A percentile compares a stretch with the other conserved stretches of the same genome.
Conservation (phyloP, 2,113 vertebrate genomes). For the Caranx ignobilis region DNA sequence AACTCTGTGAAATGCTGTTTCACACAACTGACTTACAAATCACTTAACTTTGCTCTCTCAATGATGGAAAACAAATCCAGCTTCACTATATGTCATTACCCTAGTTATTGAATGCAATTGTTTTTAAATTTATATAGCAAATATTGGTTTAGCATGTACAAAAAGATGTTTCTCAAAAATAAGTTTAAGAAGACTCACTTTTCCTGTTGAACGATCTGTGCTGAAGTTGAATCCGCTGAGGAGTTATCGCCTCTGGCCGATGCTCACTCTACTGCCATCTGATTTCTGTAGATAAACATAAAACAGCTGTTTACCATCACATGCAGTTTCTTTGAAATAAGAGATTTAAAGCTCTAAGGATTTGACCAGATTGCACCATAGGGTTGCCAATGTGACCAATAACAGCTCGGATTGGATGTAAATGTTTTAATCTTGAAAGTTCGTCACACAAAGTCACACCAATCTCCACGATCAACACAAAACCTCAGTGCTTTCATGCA, state of each 20-base stretch:
- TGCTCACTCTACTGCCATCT: conserved; percentile 58
- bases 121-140: not conserved
- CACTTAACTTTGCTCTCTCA: not conserved
- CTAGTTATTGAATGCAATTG: not conserved
- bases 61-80: not conserved
- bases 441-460: conserved; percentile 25
- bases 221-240: conserved; percentile 39
- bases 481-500: conserved; percentile 33
- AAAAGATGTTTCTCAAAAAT: not conserved
- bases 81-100: not conserved
- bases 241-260: conserved; percentile 56
- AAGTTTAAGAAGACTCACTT: conserved; percentile 69
- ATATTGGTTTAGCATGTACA: not conserved
- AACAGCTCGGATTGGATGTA: conserved; percentile 2
- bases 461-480: conserved; percentile 4
- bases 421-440: conserved; percentile 20
- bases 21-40: conserved; percentile 11
- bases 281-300: conserved; percentile 75
- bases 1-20: conserved; percentile 23
- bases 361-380: conserved; percentile 35
- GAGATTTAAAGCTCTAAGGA: conserved; percentile 39
- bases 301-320: conserved; percentile 60
- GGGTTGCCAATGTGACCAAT: conserved; percentile 14
- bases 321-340: conserved; percentile 57
- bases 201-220: conserved; percentile 46